Evolutionary conservation across 1,140 invertebrate species (phyloP), one percentile per base, ranked within the genome.

Genomic region (Saxidomus purpurata): DNA sequence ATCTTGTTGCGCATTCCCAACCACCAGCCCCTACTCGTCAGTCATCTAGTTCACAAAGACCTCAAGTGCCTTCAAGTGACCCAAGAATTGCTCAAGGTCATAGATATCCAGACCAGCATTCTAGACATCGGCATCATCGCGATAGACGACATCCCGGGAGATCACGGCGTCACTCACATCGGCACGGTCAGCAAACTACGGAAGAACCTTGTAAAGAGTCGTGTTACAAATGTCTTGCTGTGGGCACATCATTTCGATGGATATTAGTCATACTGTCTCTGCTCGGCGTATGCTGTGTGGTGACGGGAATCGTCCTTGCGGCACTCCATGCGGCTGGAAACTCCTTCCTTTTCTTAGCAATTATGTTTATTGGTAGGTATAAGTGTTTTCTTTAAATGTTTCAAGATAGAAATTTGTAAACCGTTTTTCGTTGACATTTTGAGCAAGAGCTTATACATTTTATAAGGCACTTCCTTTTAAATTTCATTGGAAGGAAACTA

Each of bases 361-460:
- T 95, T 28, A 95, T 95, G 94, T 95, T 95, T 91, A 94, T 95
- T 61, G 95, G 95, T 95, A 90, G 94, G 95, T 93, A 89, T 6
- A 36, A 36, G 28, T 61, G 9, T 17, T 49, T 49, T 49, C 47
- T 49, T 49, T 49, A n/a, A n/a, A n/a, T n/a, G n/a, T n/a, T n/a
- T n/a, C n/a, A n/a, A n/a, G n/a, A n/a, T n/a, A n/a, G n/a, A n/a
- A n/a, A n/a, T n/a, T n/a, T n/a, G n/a, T n/a, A n/a, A n/a, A n/a
- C n/a, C n/a, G n/a, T n/a, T n/a, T n/a, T n/a, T n/a, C n/a, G n/a
- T n/a, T n/a, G n/a, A n/a, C n/a, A n/a, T n/a, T n/a, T n/a, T 43
- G 15, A 43, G 15, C 43, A 43, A 43, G 15, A 43, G 4, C 6
- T 43, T 8, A 15, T 8, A 43, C 43, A 43, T 43, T 43, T 43